phyloP scores from a whole-genome alignment of 2,888 invertebrate genomes.

The Hydrotaea cyrtoneurina region DNA sequence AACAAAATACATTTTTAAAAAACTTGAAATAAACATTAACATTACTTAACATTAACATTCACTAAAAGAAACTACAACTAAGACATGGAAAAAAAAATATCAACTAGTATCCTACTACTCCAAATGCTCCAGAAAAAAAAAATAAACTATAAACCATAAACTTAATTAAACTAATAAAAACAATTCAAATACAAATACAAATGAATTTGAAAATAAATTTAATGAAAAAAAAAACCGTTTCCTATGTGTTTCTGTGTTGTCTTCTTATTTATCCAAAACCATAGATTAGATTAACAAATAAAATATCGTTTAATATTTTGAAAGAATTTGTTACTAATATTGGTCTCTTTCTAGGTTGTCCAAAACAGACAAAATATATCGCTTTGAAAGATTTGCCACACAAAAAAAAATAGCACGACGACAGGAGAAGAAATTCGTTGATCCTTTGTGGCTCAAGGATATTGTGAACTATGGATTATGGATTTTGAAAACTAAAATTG shows the following conservation, averaged over 20 bases:
- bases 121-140: background rate
- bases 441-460: too few relatives aligned
- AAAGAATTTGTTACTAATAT: slow-evolving; percentile 61
- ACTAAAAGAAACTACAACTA: background rate
- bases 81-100: background rate
- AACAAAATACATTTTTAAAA: too few relatives aligned
- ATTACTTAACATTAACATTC: background rate
- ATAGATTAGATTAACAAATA: background rate
- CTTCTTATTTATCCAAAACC: background rate
- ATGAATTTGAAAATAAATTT: background rate
- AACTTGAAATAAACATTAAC: too few relatives aligned
- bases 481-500: slow-evolving; percentile 50
- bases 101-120: background rate
- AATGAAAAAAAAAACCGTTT: background rate
- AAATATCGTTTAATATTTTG: background rate
- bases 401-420: too few relatives aligned
- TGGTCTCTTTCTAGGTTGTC: slow-evolving; percentile 65
- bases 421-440: too few relatives aligned
- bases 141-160: background rate
- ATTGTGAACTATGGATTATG: slow-evolving; percentile 12
- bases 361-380: too few relatives aligned
- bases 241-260: background rate
- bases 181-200: background rate
- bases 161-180: background rate
- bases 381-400: background rate